A percentile compares a stretch with the other conserved stretches of the same genome.
Evolutionary conservation across 37 sponge, comb jelly and placozoan species (phyloP).

Genomic region (Spongilla lacustris): DNA sequence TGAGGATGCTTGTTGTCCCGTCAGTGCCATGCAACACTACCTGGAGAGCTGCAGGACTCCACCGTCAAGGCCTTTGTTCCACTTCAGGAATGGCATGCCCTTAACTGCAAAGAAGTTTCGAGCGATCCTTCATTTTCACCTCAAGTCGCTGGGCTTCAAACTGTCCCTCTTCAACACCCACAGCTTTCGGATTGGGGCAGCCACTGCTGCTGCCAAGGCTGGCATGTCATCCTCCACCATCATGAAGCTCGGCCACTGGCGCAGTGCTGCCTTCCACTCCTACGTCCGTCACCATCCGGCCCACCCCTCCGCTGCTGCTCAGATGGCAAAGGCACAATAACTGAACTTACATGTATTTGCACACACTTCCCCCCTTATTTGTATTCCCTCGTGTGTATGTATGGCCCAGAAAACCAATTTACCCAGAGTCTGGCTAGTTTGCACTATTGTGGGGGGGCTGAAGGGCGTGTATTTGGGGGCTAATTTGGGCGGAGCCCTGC

Average conservation of each 20-base stretch:
- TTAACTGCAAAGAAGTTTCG: neutral
- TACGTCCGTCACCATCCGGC: too few species aligned
- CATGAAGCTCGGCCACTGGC: neutral
- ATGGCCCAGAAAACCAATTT: too few species aligned
- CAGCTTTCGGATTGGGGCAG: constrained; percentile 20
- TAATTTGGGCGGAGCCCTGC: too few species aligned
- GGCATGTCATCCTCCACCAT: neutral
- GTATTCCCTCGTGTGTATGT: too few species aligned
- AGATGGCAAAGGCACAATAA: too few species aligned
- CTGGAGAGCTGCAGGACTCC: neutral
- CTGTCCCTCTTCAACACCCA: neutral
- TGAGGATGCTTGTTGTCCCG: neutral
- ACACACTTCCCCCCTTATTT: too few species aligned
- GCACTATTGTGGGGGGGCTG: too few species aligned
- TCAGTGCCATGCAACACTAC: constrained; percentile 6
- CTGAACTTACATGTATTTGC: too few species aligned
- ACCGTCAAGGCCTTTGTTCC: constrained; percentile 6
- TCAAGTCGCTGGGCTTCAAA: neutral
- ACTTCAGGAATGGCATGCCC: constrained; percentile 8
- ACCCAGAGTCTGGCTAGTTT: too few species aligned
- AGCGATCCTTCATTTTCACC: too few species aligned
- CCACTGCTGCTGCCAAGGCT: constrained; percentile 17
- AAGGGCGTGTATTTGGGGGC: too few species aligned
- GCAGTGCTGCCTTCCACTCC: neutral
- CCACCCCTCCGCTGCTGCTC: too few species aligned